phyloP scores from a whole-genome alignment of 2,113 vertebrate species.

The Nestor notabilis region DNA sequence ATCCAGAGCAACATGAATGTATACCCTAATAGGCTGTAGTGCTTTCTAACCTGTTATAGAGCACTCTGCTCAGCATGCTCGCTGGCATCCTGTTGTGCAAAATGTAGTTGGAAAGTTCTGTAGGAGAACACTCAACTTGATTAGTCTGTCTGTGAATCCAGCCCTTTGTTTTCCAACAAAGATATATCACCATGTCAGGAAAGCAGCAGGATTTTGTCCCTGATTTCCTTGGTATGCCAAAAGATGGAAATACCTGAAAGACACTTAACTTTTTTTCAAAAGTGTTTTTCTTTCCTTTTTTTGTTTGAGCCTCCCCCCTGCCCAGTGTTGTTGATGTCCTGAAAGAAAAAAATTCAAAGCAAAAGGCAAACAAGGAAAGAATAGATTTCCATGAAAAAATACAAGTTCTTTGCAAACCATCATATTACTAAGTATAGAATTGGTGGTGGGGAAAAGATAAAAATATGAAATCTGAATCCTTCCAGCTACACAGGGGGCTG shows the following conservation, averaged over 20 bases:
- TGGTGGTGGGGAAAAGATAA: neutral
- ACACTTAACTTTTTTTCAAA: neutral
- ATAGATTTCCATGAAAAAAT: neutral
- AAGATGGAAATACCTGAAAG: neutral
- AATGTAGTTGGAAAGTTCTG: neutral
- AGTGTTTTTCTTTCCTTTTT: neutral
- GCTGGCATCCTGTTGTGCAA: neutral
- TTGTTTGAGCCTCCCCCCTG: neutral
- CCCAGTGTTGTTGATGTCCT: neutral
- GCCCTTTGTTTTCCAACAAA: neutral
- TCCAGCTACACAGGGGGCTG: neutral
- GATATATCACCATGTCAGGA: neutral
- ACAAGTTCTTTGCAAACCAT: neutral
- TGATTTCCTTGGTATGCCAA: neutral
- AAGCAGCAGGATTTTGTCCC: neutral
- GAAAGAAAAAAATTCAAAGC: neutral
- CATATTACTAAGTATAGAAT: neutral
- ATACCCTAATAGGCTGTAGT: neutral
- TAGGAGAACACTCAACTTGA: neutral
- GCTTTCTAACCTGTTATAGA: constrained; percentile 11
- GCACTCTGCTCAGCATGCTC: neutral
- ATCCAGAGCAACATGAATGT: neutral
- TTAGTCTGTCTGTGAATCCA: neutral
- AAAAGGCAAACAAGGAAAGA: neutral
- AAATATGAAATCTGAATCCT: neutral